Evolutionary conservation across 2,797 vertebrate species (phyloP).

Genomic region (Poeciliopsis infans): DNA sequence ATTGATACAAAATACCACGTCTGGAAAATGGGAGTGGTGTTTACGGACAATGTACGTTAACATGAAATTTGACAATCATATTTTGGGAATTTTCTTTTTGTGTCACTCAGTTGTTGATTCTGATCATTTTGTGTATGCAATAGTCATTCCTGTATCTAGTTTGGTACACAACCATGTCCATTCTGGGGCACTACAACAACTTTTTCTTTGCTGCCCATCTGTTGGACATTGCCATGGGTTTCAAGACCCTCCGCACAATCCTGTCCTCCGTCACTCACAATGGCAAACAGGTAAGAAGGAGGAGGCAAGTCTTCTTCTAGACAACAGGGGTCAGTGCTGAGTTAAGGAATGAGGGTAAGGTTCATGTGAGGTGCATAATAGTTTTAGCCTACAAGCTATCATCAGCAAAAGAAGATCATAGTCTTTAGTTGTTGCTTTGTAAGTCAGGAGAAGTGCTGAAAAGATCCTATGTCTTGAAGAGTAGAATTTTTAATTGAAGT

Average conservation of each 20-base stretch:
- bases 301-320: slow-evolving; percentile 10
- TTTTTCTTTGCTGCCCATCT: slow-evolving; percentile 99
- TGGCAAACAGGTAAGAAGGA: slow-evolving; percentile 91
- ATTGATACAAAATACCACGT: slow-evolving; percentile 98
- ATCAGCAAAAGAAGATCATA: neutral
- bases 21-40: slow-evolving; percentile 98
- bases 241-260: slow-evolving; percentile 97
- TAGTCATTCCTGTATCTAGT: slow-evolving; percentile 97
- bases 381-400: neutral
- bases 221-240: slow-evolving; percentile 98
- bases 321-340: slow-evolving; percentile 64
- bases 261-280: slow-evolving; percentile 99
- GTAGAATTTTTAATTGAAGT: neutral
- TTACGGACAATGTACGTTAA: slow-evolving; percentile 96
- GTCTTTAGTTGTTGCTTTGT: neutral
- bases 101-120: slow-evolving; percentile 8
- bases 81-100: slow-evolving; percentile 1
- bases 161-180: slow-evolving; percentile 99
- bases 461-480: neutral
- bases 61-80: slow-evolving; percentile 13
- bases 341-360: neutral
- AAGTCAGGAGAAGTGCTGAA: neutral
- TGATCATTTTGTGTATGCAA: slow-evolving; percentile 15
- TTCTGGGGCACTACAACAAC: slow-evolving; percentile 99
- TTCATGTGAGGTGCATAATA: neutral